These are phyloP conservation scores for Nomada goodeniana DNA, from an alignment of 2,888 invertebrate genomes.

Conservation along the genomic window DNA sequence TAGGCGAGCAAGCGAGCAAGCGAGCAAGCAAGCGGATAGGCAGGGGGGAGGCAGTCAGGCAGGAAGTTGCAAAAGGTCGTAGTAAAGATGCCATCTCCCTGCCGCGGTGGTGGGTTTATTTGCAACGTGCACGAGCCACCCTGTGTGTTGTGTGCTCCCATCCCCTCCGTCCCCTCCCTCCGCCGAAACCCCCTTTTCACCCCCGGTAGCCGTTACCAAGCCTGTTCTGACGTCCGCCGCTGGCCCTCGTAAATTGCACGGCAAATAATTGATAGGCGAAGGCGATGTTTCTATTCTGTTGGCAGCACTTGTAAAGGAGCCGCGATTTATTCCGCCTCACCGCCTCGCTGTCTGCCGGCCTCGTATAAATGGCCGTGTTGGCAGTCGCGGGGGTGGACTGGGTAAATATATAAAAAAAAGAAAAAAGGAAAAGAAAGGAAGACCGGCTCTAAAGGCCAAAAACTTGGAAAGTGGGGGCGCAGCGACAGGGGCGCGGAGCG, in stretches of 20 bases:
- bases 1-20: slow-evolving; percentile 3
- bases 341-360: slow-evolving; percentile 79
- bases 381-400: slow-evolving; percentile 39
- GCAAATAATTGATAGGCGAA: slow-evolving; percentile 84
- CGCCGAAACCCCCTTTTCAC: not conserved
- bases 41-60: slow-evolving; percentile 41
- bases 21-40: not conserved
- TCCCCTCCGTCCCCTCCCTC: slow-evolving; percentile 1
- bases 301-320: slow-evolving; percentile 82
- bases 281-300: slow-evolving; percentile 83
- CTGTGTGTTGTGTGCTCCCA: slow-evolving; percentile 34
- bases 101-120: slow-evolving; percentile 71
- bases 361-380: slow-evolving; percentile 77
- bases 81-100: slow-evolving; percentile 81
- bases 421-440: not conserved
- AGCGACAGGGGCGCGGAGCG: not conserved
- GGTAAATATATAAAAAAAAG: slow-evolving; percentile 54
- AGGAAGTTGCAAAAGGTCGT: slow-evolving; percentile 76
- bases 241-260: slow-evolving; percentile 78
- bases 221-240: slow-evolving; percentile 50
- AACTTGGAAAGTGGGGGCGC: too few species aligned
- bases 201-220: slow-evolving; percentile 60
- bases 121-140: slow-evolving; percentile 64
- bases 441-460: not conserved
- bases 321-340: slow-evolving; percentile 83